Conservation (phyloP, 2,113 vertebrate genomes). For the Scomber scombrus region DNA sequence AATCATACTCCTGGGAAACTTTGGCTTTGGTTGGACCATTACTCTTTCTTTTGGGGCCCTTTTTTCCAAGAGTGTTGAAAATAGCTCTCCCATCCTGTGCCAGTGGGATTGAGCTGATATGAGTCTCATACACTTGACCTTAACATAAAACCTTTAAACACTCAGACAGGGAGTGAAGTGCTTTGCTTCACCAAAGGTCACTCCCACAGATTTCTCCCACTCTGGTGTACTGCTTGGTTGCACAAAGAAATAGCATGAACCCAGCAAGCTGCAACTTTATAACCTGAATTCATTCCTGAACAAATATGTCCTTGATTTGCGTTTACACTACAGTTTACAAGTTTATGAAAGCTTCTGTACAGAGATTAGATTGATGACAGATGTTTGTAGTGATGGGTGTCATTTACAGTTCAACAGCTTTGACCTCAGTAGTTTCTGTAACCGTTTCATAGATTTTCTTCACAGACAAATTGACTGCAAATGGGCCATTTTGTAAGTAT, state of each 20-base stretch:
- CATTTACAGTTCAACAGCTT: not conserved
- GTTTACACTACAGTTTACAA: constrained; percentile 18
- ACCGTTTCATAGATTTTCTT: not conserved
- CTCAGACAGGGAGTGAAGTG: constrained; percentile 73
- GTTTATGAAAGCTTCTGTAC: constrained; percentile 13
- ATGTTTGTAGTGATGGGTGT: constrained; percentile 13
- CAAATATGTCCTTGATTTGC: constrained; percentile 65
- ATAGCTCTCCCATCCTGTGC: constrained; percentile 32
- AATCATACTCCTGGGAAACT: not conserved
- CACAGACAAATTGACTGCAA: not conserved
- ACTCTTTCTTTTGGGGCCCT: not conserved
- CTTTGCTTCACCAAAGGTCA: constrained; percentile 79
- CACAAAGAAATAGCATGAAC: constrained; percentile 60
- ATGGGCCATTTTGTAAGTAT: not conserved
- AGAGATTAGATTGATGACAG: constrained; percentile 8
- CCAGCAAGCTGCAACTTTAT: constrained; percentile 53
- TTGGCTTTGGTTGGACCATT: not conserved
- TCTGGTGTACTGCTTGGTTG: constrained; percentile 60
- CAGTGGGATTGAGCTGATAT: constrained; percentile 62
- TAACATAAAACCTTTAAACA: constrained; percentile 77
- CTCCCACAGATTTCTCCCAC: constrained; percentile 75
- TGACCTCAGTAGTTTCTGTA: not conserved
- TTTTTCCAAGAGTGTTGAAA: not conserved
- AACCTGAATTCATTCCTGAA: constrained; percentile 67
- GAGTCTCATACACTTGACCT: constrained; percentile 76